Percentiles rank a stretch among this genome's conserved stretches.
These are phyloP conservation scores for Pleuronectes platessa DNA, from an alignment of 2,113 vertebrate species.

Conservation along the genomic window DNA sequence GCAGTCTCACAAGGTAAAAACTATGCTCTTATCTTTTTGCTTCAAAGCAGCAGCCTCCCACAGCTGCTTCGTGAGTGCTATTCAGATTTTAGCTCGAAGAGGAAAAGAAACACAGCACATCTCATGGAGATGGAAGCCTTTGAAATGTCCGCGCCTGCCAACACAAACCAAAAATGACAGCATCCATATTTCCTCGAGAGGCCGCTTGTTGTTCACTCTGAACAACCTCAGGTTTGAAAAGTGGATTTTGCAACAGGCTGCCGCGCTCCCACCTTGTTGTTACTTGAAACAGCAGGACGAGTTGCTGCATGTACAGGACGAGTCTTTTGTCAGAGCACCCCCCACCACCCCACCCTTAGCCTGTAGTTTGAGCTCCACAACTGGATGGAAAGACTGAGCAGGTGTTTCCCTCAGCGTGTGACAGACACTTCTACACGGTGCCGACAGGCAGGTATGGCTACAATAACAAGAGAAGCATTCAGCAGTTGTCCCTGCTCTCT, in stretches of 20 bases:
- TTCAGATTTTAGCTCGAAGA: slow-evolving; percentile 38
- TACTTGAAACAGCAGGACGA: slow-evolving; percentile 57
- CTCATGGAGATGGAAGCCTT: slow-evolving; percentile 38
- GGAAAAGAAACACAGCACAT: slow-evolving; percentile 20
- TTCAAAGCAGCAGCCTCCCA: slow-evolving; percentile 27
- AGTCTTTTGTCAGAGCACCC: slow-evolving; percentile 45
- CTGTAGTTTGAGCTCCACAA: slow-evolving; percentile 20
- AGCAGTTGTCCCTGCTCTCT: slow-evolving; percentile 34
- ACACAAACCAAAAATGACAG: slow-evolving; percentile 50
- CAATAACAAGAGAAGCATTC: slow-evolving; percentile 43
- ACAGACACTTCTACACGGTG: slow-evolving; percentile 38
- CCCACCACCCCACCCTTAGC: slow-evolving; percentile 16
- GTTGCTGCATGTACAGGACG: slow-evolving; percentile 46
- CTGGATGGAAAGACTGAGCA: slow-evolving; percentile 36
- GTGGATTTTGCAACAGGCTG: slow-evolving; percentile 46
- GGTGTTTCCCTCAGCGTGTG: slow-evolving; percentile 40
- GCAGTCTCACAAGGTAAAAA: slow-evolving; percentile 30
- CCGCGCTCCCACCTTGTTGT: slow-evolving; percentile 54
- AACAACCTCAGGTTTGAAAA: slow-evolving; percentile 24
- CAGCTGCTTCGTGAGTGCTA: slow-evolving; percentile 40
- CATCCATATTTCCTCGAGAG: slow-evolving; percentile 58
- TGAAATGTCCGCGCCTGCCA: slow-evolving; percentile 47
- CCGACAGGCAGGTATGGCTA: slow-evolving; percentile 57
- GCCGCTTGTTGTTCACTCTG: slow-evolving; percentile 16
- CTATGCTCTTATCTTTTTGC: slow-evolving; percentile 28